Base-by-base conservation (phyloP, 2,797 vertebrate genomes). In the Sebastes flavidus region DNA sequence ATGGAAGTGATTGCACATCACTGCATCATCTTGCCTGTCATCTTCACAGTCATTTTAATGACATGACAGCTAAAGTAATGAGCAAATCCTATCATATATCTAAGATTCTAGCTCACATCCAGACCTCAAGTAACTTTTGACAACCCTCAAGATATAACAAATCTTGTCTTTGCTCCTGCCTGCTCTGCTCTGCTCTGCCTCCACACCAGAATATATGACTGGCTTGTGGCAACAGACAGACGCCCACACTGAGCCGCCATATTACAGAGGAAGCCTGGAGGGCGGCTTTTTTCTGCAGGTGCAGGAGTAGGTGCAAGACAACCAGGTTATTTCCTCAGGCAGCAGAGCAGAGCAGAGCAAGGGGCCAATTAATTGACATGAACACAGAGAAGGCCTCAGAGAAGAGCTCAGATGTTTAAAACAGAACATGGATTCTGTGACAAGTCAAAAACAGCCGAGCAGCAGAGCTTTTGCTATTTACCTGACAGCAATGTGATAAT, bases 221-320 rank as follows among this genome's bases (percentile, higher is more conserved):
- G 42, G 65, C 46, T 52, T 65, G 66, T 74, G 54, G 58, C 62
- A 72, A 77, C 32, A 84, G 59, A 65, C 66, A 75, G 67, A 63
- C 58, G 8, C 78, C 75, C 61, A 75, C 27, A 67, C 56, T 24
- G 63, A 81, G 70, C 38, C 49, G 5, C 22, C 36, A 16, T 81
- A 77, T 82, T 84, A 82, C 54, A 75, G 73, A 72, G 77, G 74
- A 85, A 77, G 80, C 49, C 73, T 74, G 22, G 68, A 69, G 78
- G 79, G 68, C 46, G 76, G 58, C 46, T 88, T 89, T 87, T 84
- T 84, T 90, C 88, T 87, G 72, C 87, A 95, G 90, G 88, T 93
- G 90, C 74, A 82, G 60, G 34, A 76, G 77, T 22, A 77, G 84
- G 78, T 18, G 7, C 65, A 54, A 70, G 77, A 82, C 77, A 78